phyloP scores from a whole-genome alignment of 2,797 vertebrate species.

The Garrulus glandarius region DNA sequence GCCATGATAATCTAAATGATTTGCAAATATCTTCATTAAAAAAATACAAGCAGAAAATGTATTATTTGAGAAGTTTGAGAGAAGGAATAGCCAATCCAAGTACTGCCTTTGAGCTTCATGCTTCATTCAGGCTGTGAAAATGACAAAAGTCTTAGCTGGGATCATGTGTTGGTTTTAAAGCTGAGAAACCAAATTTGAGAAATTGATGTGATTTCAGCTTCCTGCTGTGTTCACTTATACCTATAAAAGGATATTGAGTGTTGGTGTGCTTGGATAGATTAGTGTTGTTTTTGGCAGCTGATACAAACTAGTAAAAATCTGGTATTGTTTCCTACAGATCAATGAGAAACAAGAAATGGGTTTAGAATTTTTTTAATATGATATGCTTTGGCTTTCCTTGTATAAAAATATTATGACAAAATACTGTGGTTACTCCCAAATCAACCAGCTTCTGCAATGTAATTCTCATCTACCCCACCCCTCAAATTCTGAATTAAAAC shows the following conservation, averaged over 20 bases:
- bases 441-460: neutral
- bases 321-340: neutral
- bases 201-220: constrained; percentile 5
- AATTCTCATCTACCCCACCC: neutral
- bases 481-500: neutral
- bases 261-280: neutral
- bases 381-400: neutral
- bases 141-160: neutral
- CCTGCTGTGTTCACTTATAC: constrained; percentile 9
- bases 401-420: neutral
- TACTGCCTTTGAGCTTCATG: neutral
- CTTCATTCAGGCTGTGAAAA: neutral
- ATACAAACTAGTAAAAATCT: constrained; percentile 5
- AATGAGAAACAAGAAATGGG: neutral
- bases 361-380: neutral
- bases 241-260: constrained; percentile 19
- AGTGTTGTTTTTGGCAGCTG: neutral
- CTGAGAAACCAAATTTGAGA: neutral
- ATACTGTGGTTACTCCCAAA: neutral
- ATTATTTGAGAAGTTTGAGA: neutral
- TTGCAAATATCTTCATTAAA: neutral
- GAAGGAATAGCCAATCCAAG: neutral
- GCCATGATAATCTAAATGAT: neutral
- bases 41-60: neutral
- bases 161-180: neutral